Evolutionary conservation across 2,888 invertebrate genomes (phyloP), one percentile per base, ranked within the genome.

Genomic region (Rhagonycha fulva): DNA sequence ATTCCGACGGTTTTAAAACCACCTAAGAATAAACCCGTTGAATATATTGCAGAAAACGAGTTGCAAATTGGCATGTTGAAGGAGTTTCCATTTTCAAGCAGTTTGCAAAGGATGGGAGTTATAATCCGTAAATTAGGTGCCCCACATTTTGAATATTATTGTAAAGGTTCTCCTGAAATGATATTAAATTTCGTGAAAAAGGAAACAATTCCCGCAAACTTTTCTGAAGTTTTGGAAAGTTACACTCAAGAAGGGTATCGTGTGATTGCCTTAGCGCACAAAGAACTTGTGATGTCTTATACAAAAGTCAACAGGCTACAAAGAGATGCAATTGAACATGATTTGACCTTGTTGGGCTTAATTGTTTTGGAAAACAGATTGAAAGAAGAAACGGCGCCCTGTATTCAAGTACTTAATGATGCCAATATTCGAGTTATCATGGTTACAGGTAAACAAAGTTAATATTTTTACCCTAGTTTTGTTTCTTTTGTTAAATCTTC

Each of bases 331-430:
- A 92, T 97, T 60, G 98, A 98, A 88, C 90, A 90, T 23, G 94
- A 95, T 80, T 88, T 97, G 80, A 93, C 91, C 76, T 96, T 96
- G 85, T 88, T 97, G 5, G 98, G 98, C 0, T 91, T 99, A 80
- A 94, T 99, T 11, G 93, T 99, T 9, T 91, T 99, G 89, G 99
- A 99, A 87, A 99, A 99, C 88, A 91, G 97, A 0, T 89, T 99
- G 72, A 99, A 99, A 85, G 93, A 94, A 0, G 95, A 97, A 83
- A 97, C 98, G 0, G 92, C 93, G 0, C 93, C 93, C 2, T 94
- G 97, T 70, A 95, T 99, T 71, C 87, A 91, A 9, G 92, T 93
- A 68, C 89, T 99, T 70, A 94, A 93, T 80, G 90, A 94, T 10
- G 99, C 99, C 0, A 92, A 94, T 82, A 96, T 99, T 72, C 91